These are phyloP conservation scores for Tetragonisca angustula DNA, from an alignment of 2,888 invertebrate genomes.

Conservation along the genomic window DNA sequence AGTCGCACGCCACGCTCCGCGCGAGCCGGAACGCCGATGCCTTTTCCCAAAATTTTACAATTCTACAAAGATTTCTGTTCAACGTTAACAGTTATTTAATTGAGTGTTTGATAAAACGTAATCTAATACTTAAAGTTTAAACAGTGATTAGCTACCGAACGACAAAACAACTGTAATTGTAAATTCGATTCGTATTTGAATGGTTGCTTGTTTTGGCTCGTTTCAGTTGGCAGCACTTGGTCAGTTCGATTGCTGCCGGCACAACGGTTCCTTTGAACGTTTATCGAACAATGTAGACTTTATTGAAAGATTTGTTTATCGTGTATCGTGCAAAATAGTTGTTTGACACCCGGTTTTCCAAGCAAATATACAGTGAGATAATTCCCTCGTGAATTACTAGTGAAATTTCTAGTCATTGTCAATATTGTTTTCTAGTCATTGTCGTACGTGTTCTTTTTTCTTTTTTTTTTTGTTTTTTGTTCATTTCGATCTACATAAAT, in stretches of 20 bases:
- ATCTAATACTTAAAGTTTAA: neutral
- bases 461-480: too few species aligned
- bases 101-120: neutral
- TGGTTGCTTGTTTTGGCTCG: too few species aligned
- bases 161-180: constrained; percentile 1
- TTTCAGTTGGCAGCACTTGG: neutral
- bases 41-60: neutral
- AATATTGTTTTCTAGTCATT: neutral
- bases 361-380: too few species aligned
- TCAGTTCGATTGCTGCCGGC: neutral
- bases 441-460: too few species aligned
- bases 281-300: neutral
- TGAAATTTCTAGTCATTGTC: neutral
- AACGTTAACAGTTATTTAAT: neutral
- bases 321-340: neutral
- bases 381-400: neutral
- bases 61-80: neutral
- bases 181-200: neutral
- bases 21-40: neutral
- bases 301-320: neutral
- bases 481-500: too few species aligned
- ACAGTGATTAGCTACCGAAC: neutral
- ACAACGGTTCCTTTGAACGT: neutral
- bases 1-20: neutral
- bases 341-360: neutral